Evolutionary conservation across 2,888 invertebrate genomes (phyloP), one percentile per base, ranked within the genome.

Genomic region (Phragmatobia fuliginosa): DNA sequence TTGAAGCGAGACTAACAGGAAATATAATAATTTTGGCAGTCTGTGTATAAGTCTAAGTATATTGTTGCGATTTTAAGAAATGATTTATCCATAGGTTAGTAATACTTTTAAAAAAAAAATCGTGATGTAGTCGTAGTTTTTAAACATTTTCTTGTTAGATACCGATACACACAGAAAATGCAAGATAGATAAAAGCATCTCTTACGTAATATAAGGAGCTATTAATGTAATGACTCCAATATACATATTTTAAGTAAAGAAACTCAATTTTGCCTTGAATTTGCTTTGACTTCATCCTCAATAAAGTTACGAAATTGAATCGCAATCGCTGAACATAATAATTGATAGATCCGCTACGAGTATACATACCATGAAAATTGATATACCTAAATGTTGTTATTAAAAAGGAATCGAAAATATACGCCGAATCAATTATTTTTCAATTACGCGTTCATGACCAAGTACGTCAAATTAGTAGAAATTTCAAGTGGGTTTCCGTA

Each of bases 221-320:
- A 7, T 41, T 58, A 18, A 5, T 16, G 6, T 61, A 66, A 66
- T 66, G 59, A 62, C 49, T 59, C 33, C 0, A 59, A 63, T 38
- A 21, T 32, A 32, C 2, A 3, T 62, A 28, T 14, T 33, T 16
- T 25, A 8, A 33, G 28, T 59, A 80, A 61, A 64, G 74, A 80
- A 80, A 80, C 70, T 70, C 10, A 28, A 56, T 62, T 68, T 60
- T 67, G 49, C 85, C 86, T 85, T 83, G 81, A 68, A 66, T 74
- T 67, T 65, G 68, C 68, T 85, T 71, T 69, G 71, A 66, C 67
- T 68, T 62, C 74, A 85, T 78, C 79, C 79, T 80, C 74, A 74
- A 76, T 75, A 77, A 74, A 68, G 64, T 67, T 28, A 61, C 69
- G 74, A 72, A 77, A 80, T 41, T 14, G 2, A 45, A 63, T 32